Evolutionary conservation across 2,888 invertebrate species (phyloP).

Genomic region (Auanema sp.): DNA sequence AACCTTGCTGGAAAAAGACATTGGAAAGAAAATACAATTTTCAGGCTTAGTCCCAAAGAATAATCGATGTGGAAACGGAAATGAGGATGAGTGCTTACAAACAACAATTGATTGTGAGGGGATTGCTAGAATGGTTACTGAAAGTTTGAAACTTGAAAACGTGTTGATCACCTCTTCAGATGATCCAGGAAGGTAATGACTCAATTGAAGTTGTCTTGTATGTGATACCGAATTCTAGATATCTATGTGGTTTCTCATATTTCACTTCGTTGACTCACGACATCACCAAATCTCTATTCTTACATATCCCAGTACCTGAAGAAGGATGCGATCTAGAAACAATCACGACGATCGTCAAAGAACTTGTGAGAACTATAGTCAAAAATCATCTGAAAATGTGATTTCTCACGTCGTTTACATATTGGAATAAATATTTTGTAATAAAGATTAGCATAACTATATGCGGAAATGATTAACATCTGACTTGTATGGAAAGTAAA

Average conservation of each 20-base stretch:
- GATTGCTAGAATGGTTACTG: constrained; percentile 22
- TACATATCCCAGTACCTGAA: constrained; percentile 42
- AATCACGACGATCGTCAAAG: constrained; percentile 23
- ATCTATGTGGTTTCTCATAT: constrained; percentile 48
- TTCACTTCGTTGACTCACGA: constrained; percentile 37
- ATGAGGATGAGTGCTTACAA: constrained; percentile 11
- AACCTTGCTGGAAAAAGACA: background rate
- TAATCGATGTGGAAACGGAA: constrained; percentile 17
- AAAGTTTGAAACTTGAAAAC: constrained; percentile 16
- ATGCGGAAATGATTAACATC: too few species aligned
- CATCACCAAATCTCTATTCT: constrained; percentile 32
- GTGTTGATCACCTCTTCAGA: constrained; percentile 23
- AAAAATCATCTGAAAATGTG: background rate
- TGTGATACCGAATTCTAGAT: constrained; percentile 23
- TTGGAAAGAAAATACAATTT: background rate
- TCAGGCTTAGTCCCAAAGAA: constrained; percentile 21
- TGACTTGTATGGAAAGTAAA: too few species aligned
- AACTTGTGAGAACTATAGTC: constrained; percentile 21
- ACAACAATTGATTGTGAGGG: constrained; percentile 17
- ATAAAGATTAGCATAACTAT: too few species aligned
- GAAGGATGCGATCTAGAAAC: constrained; percentile 24
- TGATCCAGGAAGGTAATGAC: constrained; percentile 36
- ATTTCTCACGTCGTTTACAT: too few species aligned
- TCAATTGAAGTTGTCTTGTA: background rate
- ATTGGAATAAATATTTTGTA: too few species aligned